A percentile compares a stretch with the other conserved stretches of the same genome.
Evolutionary conservation across 2,888 invertebrate genomes (phyloP).

Genomic region (Conus canariensis): DNA sequence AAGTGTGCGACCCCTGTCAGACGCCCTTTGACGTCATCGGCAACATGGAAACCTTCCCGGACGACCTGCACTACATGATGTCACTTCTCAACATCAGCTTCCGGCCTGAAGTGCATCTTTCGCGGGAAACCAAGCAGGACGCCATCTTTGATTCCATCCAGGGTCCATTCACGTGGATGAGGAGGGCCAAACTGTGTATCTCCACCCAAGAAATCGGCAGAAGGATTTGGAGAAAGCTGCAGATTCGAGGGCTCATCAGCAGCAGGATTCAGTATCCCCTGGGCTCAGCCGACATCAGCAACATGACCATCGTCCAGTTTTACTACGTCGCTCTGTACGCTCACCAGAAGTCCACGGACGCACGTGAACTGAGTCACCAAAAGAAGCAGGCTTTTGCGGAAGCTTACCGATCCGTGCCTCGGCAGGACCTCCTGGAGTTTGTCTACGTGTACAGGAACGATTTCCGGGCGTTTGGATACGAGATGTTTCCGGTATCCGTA

Average conservation of each 20-base stretch:
- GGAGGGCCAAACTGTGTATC: constrained; percentile 40
- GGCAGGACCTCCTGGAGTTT: neutral
- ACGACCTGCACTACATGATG: constrained; percentile 48
- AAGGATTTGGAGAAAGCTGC: constrained; percentile 51
- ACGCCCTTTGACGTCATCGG: constrained; percentile 52
- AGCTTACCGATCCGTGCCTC: constrained; percentile 32
- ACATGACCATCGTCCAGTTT: constrained; percentile 21
- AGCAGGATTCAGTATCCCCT: constrained; percentile 43
- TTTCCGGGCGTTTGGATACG: constrained; percentile 46
- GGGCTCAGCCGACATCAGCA: constrained; percentile 30
- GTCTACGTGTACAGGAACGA: constrained; percentile 36
- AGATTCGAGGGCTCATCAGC: constrained; percentile 50
- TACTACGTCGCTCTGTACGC: constrained; percentile 30
- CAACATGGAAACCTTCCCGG: constrained; percentile 51
- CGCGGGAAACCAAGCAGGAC: constrained; percentile 38
- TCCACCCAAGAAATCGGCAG: constrained; percentile 47
- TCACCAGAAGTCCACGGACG: constrained; percentile 22
- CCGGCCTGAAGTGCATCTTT: neutral
- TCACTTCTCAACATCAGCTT: constrained; percentile 41
- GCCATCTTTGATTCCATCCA: constrained; percentile 45
- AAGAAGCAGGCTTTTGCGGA: constrained; percentile 43
- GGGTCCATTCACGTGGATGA: constrained; percentile 46
- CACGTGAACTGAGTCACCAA: constrained; percentile 30
- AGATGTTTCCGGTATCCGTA: constrained; percentile 23
- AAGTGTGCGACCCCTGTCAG: constrained; percentile 52